Base-by-base conservation (phyloP, 2,113 vertebrate genomes). In the human (Homo sapiens) region DNA sequence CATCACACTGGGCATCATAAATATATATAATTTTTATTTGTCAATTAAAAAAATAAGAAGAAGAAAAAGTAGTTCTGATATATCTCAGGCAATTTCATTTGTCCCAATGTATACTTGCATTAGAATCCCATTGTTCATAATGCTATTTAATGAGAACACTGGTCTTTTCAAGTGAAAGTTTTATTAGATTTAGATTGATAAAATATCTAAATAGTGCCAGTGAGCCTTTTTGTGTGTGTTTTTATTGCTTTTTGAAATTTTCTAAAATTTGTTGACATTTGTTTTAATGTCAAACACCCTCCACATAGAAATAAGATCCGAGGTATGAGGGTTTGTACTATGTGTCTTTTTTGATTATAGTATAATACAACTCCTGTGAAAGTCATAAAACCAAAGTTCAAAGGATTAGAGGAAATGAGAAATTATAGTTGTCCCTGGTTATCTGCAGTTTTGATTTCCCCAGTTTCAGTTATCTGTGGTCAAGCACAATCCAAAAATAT, bases 141-240 rank as follows among this genome's bases (percentile, higher is more conserved):
- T 94, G 16, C 64, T 88, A 40, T 38, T 76, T 88, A 90, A 50
- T 78, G 14, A 14, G 25, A 32, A 8, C 23, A 22, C 10, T 88
- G 32, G 0, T 70, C 48, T 78, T 25, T 48, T 35, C n/a, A 86
- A 80, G 64, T 76, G 30, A 96, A 84, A 92, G 3, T 20, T 93
- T 80, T 80, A 23, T 92, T 91, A 75, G 9, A 92, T 83, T 90
- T 90, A 89, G 23, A 50, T 83, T 96, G 8, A 90, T 92, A 94
- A 96, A 93, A 66, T 61, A 80, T 48, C 70, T 80, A 68, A 79
- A 38, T 38, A 75, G 18, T 95, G 18, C 12, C 64, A 78, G 5
- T 48, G n/a, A 75, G 3, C 4, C 48, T 87, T 96, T 96, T 57
- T 76, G 5, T 94, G 11, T 91, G 18, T 25, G 13, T 90, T 84